These are phyloP conservation scores for Dipodomys merriami DNA, from an alignment of 2,113 vertebrate genomes.

Conservation along the genomic window DNA sequence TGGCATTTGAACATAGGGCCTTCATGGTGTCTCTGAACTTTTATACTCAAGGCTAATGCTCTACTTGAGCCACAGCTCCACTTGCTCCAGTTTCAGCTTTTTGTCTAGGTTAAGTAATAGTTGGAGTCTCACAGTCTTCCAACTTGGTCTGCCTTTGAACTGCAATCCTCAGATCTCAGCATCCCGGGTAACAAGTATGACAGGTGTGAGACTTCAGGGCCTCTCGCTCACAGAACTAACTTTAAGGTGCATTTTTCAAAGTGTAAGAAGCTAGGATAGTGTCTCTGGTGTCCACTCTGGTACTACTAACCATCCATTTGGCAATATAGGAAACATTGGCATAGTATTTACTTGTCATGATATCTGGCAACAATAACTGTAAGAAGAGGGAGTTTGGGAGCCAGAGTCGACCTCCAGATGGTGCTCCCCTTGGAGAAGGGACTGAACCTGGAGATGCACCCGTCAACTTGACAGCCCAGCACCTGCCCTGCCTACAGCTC, in stretches of 20 bases:
- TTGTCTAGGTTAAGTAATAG: too few relatives aligned
- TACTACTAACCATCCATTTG: not conserved
- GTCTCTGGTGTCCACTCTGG: not conserved
- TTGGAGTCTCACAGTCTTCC: too few relatives aligned
- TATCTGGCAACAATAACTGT: not conserved
- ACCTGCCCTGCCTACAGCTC: slow-evolving; percentile 19
- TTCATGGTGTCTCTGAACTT: too few relatives aligned
- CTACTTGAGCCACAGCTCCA: too few relatives aligned
- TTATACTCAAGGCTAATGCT: too few relatives aligned
- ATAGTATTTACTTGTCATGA: not conserved
- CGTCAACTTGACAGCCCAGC: not conserved
- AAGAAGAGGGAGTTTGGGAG: not conserved
- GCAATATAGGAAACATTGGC: not conserved
- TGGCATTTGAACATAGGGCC: too few relatives aligned
- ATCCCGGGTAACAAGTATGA: too few relatives aligned
- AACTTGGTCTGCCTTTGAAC: too few relatives aligned
- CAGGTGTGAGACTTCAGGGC: too few relatives aligned
- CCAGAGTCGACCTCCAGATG: not conserved
- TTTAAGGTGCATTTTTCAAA: not conserved
- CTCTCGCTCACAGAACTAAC: not conserved
- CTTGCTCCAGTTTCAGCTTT: too few relatives aligned
- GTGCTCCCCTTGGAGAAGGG: not conserved
- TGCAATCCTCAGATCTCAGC: too few relatives aligned
- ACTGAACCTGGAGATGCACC: not conserved
- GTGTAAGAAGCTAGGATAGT: not conserved